phyloP scores from a whole-genome alignment of 1,140 invertebrate genomes.

The Drosophila nikananu region DNA sequence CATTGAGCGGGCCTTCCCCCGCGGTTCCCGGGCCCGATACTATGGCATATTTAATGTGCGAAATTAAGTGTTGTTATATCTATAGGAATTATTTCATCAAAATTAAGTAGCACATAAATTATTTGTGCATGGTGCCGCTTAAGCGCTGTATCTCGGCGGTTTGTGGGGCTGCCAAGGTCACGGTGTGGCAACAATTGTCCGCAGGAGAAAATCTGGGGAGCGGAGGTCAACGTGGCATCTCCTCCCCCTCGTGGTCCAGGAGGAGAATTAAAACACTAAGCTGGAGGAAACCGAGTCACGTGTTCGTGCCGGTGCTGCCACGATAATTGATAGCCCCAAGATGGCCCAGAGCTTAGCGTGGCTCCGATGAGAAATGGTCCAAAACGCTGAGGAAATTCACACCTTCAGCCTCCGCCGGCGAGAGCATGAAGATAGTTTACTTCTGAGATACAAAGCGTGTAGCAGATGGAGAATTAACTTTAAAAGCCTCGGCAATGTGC shows the following conservation, averaged over 20 bases:
- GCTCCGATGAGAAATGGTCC: conserved; percentile 51
- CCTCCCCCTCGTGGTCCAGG: neutral
- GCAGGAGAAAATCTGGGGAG: conserved; percentile 19
- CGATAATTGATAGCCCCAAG: conserved; percentile 63
- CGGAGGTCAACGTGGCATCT: conserved; percentile 11
- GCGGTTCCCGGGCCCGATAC: conserved; percentile 24
- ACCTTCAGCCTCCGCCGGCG: conserved; percentile 14
- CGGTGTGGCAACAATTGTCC: conserved; percentile 46
- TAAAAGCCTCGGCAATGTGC: neutral
- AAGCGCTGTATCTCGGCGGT: conserved; percentile 9
- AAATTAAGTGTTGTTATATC: conserved; percentile 82
- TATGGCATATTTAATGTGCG: conserved; percentile 79
- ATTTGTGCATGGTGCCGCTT: conserved; percentile 50
- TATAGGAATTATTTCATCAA: conserved; percentile 79
- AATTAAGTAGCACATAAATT: conserved; percentile 81
- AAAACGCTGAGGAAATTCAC: conserved; percentile 37
- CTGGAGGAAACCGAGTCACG: conserved; percentile 42
- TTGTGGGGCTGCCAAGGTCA: conserved; percentile 44
- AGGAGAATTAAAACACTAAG: conserved; percentile 30
- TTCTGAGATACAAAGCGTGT: conserved; percentile 8
- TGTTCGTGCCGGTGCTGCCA: conserved; percentile 37
- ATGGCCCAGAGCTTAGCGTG: conserved; percentile 47
- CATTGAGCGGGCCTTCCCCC: conserved; percentile 49
- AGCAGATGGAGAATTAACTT: conserved; percentile 3
- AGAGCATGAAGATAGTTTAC: neutral